Evolutionary conservation across 2,113 vertebrate species (phyloP), one percentile per base, ranked within the genome.

Genomic region (Solea solea): DNA sequence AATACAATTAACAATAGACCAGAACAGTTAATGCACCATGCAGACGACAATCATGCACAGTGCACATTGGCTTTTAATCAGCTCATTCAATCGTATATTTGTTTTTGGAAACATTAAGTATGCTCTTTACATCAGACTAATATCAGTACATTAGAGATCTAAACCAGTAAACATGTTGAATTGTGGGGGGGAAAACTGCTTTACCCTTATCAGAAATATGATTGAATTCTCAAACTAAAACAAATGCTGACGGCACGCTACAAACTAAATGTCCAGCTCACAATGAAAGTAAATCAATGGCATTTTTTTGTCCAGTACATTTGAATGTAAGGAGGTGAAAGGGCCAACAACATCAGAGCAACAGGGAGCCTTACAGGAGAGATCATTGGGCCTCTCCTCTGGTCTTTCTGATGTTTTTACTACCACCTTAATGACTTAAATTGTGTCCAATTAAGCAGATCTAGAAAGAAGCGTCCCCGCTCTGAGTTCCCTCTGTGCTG

Each of bases 361-460:
- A 68, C 58, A 21, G 76, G 83, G 77, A 72, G 59, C 64, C 65
- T 72, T 44, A 62, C 44, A 74, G 45, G 25, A 59, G n/a, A 82
- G 68, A 87, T 78, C 74, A 75, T 55, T 84, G 79, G 74, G 57
- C 66, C 77, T 82, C 86, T 83, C 56, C 71, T 81, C 63, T 77
- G 55, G 75, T 81, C 80, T 74, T 84, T 80, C 83, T 86, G 74
- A 80, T 86, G 74, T 77, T 83, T 83, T 91, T 91, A 92, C 84
- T 82, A 72, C 89, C 84, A 78, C 74, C 83, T 81, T 91, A 91
- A 93, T 91, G 87, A 90, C 81, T 89, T 90, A 76, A 91, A 93
- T 89, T 92, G 87, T 87, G 82, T 82, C 88, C 82, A 87, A 90
- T 92, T 92, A 91, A 90, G 88, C 59, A 50, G 66, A 64, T 76